Evolutionary conservation across 30 jellyfish, hydroid and myxozoan species (phyloP).

Genomic region (Catostylus mosaicus): DNA sequence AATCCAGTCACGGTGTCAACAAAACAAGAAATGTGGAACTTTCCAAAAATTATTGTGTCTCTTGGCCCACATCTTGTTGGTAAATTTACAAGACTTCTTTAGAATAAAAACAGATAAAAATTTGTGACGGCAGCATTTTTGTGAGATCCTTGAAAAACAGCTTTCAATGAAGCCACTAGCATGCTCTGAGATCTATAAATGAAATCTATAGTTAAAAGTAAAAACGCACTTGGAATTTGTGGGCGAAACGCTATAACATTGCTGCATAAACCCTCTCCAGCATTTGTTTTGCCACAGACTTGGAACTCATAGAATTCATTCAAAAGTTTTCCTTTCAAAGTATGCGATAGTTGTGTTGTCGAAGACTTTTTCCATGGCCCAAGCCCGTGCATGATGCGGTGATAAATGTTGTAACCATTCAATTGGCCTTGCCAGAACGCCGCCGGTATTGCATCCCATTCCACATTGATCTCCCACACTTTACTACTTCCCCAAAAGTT

Average conservation of each 20-base stretch:
- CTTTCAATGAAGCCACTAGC: neutral
- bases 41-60: no score
- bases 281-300: slow-evolving; percentile 9
- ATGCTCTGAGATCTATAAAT: neutral
- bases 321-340: neutral
- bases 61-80: neutral
- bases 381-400: neutral
- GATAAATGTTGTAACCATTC: neutral
- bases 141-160: neutral
- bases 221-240: neutral
- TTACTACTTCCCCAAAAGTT: neutral
- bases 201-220: neutral
- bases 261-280: slow-evolving; percentile 25
- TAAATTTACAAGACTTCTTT: neutral
- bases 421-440: neutral
- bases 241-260: slow-evolving; percentile 1
- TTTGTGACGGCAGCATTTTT: no score
- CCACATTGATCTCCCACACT: neutral
- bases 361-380: neutral
- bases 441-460: slow-evolving; percentile 16
- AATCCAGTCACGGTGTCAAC: no score
- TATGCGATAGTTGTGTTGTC: neutral
- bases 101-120: neutral
- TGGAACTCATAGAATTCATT: slow-evolving; percentile 3
- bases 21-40: no score